Base-by-base conservation (phyloP, 1,140 invertebrate genomes). In the Brachionus sp. region DNA sequence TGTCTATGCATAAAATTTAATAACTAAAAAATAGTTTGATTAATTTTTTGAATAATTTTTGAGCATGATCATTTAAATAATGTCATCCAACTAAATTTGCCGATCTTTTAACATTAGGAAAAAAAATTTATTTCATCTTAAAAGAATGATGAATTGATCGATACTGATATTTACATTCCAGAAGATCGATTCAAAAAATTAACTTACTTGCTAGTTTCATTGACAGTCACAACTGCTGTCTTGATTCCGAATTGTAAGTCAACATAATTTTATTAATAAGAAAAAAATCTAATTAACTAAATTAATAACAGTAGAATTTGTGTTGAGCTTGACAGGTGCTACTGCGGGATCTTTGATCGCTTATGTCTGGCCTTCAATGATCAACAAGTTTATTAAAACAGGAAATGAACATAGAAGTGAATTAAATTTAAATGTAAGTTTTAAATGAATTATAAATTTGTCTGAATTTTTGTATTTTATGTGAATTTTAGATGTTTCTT, bases 321-420 rank as follows among this genome's bases (percentile, higher is more conserved):
- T 98, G 66, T 90, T 98, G 33, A 95, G 95, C 4, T 88, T 98
- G 37, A 92, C 95, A 75, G 96, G 96, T 12, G 95, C 96, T 12
- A 97, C 96, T 10, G 95, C 96, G 85, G 96, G 96, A 4, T 93
- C 95, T n/a, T 91, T 95, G 82, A 94, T 97, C 84, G 97, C 95
- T 86, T 91, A 96, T 13, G 93, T 97, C 85, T 94, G 97, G 86
- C 96, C 96, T 0, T 93, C 95, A 1, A 90, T 92, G 3, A 90
- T 91, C 75, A 92, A 91, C 50, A 80, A 42, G 33, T 62, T 44
- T 44, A 19, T 39, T 3, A 70, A 39, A 70, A 39, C 12, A 39
- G 37, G 37, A 70, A 70, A 39, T 70, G 37, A 70, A 19, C n/a
- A 39, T 19, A 13, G 37, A 6, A 37, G 19, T 7, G 35, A 70